Evolutionary conservation across 1,140 invertebrate species (phyloP).

Genomic region (Pentalonia nigronervosa): DNA sequence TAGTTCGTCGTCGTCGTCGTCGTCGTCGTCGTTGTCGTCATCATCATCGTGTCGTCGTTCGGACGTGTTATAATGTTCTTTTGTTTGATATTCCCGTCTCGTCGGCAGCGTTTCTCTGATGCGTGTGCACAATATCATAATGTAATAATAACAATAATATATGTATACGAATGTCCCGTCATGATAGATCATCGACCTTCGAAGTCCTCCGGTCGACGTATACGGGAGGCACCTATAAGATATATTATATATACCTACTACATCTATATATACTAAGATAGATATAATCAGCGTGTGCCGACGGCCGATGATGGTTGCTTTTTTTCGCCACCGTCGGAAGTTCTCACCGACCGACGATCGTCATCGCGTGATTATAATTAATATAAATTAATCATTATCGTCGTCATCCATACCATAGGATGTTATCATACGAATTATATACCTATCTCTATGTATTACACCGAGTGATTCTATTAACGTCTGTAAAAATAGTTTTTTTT

Average conservation of each 20-base stretch:
- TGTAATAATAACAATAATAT: not conserved
- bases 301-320: not conserved
- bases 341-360: not conserved
- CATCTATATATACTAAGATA: no score
- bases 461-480: not conserved
- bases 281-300: not conserved
- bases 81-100: conserved; percentile 44
- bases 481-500: not conserved
- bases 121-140: conserved; percentile 7
- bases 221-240: not conserved
- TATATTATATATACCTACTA: not conserved
- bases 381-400: no score
- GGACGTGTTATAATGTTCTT: conserved; percentile 51
- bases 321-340: not conserved
- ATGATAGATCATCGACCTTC: conserved; percentile 37
- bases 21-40: not conserved
- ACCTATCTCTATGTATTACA: not conserved
- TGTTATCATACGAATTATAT: not conserved
- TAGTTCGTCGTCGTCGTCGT: not conserved
- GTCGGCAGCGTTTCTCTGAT: conserved; percentile 35
- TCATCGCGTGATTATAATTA: not conserved
- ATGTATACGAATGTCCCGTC: not conserved
- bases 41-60: not conserved
- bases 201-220: not conserved
- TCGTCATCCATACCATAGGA: not conserved